Percentiles rank a stretch among this genome's conserved stretches.
Conservation (phyloP, 2,888 invertebrate species). For the Orchestes rusci region DNA sequence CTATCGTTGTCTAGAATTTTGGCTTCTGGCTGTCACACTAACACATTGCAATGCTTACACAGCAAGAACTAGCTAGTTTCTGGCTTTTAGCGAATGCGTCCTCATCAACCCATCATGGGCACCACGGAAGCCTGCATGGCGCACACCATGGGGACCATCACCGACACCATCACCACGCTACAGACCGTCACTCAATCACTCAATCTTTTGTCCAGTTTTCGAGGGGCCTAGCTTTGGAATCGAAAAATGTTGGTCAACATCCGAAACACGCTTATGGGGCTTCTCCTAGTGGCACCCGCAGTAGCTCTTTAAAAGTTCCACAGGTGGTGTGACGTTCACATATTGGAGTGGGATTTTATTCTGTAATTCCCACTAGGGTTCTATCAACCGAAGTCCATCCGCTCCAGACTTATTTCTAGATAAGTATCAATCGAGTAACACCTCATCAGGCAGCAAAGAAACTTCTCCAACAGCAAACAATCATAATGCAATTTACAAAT, state of each 20-base stretch:
- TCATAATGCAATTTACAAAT: slow-evolving; percentile 21
- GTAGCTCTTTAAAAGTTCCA: slow-evolving; percentile 36
- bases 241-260: slow-evolving; percentile 15
- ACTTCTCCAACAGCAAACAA: slow-evolving; percentile 26
- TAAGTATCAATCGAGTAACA: slow-evolving; percentile 28
- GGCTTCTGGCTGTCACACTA: too few species aligned
- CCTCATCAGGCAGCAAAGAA: slow-evolving; percentile 25
- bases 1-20: too few species aligned
- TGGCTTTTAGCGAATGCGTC: not conserved
- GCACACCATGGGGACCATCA: slow-evolving; percentile 10
- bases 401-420: slow-evolving; percentile 51
- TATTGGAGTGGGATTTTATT: not conserved
- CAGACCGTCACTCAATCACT: slow-evolving; percentile 40
- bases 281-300: slow-evolving; percentile 27
- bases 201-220: slow-evolving; percentile 49
- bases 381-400: slow-evolving; percentile 50
- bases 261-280: slow-evolving; percentile 11
- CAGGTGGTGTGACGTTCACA: slow-evolving; percentile 26
- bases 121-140: slow-evolving; percentile 10
- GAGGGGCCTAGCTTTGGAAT: slow-evolving; percentile 41
- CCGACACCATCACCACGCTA: slow-evolving; percentile 21
- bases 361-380: slow-evolving; percentile 32
- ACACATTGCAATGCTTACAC: too few species aligned
- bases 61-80: too few species aligned
- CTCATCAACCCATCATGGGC: slow-evolving; percentile 6